Base-by-base conservation (phyloP, 2,113 vertebrate species). In the Lagopus muta region DNA sequence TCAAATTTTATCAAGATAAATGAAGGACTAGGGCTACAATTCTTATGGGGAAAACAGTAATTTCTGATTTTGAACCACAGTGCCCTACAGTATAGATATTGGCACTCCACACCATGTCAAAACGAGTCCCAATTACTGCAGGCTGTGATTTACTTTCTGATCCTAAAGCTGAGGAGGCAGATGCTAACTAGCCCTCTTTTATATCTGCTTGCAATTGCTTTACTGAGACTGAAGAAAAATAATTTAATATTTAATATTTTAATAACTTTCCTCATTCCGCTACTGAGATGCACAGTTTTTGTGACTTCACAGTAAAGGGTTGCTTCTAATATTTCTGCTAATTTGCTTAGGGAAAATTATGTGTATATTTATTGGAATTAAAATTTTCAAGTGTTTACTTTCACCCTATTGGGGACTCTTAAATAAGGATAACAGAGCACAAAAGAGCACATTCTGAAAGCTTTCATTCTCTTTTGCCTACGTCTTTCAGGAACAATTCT, bases 321-420 rank as follows among this genome's bases (percentile, higher is more conserved):
- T 88, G 28, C 30, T 89, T 93, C 60, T 71, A 83, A 67, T 14
- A 25, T 62, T 73, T 17, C 11, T 43, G 42, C 78, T 30, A 88
- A 88, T 78, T 48, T 74, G 60, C 30, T 42, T 54, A 36, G 16
- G 28, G 40, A 93, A 89, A 95, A 95, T 95, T 92, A 95, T 96
- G 95, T 82, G 92, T 81, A 55, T 54, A 81, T 89, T 90, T 45
- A 88, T 20, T 89, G 32, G 42, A 93, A 62, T n/a, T 50, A 87
- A 71, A 61, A 42, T 32, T 77, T 88, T 55, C 72, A 45, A 62
- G 43, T 36, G 76, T 89, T 60, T 75, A 47, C 34, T 80, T 61
- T 82, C 52, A 32, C 40, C 55, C 82, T 52, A 57, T 71, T 47
- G 96, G 85, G 77, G 80, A 88, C 73, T 66, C 76, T 52, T 86